Conservation (phyloP, 1,140 invertebrate species). For the Ostrea edulis region DNA sequence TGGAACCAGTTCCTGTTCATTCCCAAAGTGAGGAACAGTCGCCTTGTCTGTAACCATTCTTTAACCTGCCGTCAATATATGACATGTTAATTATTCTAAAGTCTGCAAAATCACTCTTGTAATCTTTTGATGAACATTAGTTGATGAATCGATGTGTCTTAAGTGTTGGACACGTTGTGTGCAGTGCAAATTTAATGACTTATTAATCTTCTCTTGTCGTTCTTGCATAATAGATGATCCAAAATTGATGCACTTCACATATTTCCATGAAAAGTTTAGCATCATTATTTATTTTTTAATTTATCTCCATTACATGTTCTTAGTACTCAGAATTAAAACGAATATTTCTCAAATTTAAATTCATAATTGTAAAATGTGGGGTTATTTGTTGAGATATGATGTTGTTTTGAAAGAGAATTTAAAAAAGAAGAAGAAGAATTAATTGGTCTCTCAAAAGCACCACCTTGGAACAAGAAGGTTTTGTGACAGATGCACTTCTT, state of each 20-base stretch:
- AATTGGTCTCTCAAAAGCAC: not conserved
- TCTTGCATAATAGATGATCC: not conserved
- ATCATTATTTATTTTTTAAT: not conserved
- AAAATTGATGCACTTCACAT: not conserved
- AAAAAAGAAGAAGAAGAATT: not conserved
- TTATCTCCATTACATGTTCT: not conserved
- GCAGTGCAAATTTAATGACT: not conserved
- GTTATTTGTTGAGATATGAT: not conserved
- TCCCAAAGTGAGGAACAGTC: not conserved
- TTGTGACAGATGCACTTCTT: not conserved
- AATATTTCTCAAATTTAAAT: not conserved
- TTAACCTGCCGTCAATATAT: not conserved
- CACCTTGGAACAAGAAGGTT: not conserved
- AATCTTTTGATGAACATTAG: not conserved
- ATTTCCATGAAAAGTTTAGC: not conserved
- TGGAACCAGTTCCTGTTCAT: not conserved
- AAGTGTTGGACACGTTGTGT: not conserved
- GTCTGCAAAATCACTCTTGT: not conserved
- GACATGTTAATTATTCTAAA: not conserved
- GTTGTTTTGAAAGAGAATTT: not conserved
- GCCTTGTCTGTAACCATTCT: not conserved
- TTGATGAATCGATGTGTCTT: not conserved
- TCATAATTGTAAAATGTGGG: not conserved
- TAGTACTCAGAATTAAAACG: not conserved
- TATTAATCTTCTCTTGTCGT: not conserved